Conservation (phyloP, 2,888 invertebrate species). For the Eupeodes latifasciatus region DNA sequence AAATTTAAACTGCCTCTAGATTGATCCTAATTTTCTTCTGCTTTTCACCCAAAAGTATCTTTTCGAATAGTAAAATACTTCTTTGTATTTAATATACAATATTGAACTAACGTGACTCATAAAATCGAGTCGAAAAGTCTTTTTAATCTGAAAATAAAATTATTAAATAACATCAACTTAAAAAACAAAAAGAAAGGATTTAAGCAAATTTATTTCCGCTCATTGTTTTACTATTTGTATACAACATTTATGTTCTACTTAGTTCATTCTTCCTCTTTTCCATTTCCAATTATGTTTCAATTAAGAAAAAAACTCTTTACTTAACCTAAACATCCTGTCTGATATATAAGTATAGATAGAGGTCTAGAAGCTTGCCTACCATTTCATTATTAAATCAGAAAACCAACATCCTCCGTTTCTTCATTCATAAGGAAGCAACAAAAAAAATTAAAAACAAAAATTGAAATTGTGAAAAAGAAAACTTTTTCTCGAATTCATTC, state of each 20-base stretch:
- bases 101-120: background rate
- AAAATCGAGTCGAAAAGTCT: background rate
- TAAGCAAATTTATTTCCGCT: constrained; percentile 61
- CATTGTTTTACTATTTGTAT: constrained; percentile 68
- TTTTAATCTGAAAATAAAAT: background rate
- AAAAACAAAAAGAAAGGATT: constrained; percentile 28
- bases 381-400: constrained; percentile 73
- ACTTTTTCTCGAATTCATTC: constrained; percentile 52
- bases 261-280: constrained; percentile 63
- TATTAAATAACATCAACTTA: background rate
- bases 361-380: constrained; percentile 44
- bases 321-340: constrained; percentile 52
- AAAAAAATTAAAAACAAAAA: constrained; percentile 18
- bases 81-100: too few species aligned
- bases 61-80: too few species aligned
- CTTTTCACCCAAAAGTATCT: too few species aligned
- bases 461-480: constrained; percentile 22
- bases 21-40: too few species aligned
- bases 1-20: too few species aligned
- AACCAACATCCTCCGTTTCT: constrained; percentile 51
- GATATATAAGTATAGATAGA: background rate
- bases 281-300: constrained; percentile 69
- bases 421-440: constrained; percentile 4
- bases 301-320: constrained; percentile 62
- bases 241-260: constrained; percentile 63